phyloP scores from a whole-genome alignment of 2,888 invertebrate genomes.

The Onthophagus sagittarius region DNA sequence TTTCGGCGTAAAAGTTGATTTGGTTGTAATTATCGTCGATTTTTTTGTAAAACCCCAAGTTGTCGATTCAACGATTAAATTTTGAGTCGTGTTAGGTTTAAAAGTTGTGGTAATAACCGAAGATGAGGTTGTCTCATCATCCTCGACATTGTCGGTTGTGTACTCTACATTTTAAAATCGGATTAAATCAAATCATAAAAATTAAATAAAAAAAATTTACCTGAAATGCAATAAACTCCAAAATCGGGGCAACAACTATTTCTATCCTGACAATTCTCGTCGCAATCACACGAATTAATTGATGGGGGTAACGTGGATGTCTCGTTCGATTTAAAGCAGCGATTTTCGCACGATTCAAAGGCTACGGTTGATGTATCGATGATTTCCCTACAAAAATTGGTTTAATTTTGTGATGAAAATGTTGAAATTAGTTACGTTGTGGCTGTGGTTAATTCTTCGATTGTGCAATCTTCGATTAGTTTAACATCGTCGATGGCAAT shows the following conservation, averaged over 20 bases:
- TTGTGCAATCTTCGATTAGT: conserved; percentile 57
- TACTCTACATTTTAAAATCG: conserved; percentile 21
- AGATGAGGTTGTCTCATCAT: conserved; percentile 21
- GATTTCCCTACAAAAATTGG: neutral
- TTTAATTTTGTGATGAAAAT: neutral
- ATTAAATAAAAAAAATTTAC: conserved; percentile 33
- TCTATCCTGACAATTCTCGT: conserved; percentile 51
- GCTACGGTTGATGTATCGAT: neutral
- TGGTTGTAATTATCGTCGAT: neutral
- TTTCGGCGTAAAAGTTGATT: neutral
- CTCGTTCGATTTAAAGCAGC: conserved; percentile 44
- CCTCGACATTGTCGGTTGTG: conserved; percentile 26
- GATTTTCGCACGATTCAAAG: conserved; percentile 51
- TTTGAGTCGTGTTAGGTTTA: conserved; percentile 21
- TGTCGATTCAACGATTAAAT: neutral
- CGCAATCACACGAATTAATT: conserved; percentile 57
- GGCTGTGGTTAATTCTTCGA: conserved; percentile 37
- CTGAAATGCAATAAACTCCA: conserved; percentile 54
- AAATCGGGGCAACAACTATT: conserved; percentile 68
- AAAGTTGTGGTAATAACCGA: conserved; percentile 18
- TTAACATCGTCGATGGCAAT: conserved; percentile 79
- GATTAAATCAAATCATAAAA: neutral
- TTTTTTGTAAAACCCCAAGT: neutral
- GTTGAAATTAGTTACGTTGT: conserved; percentile 29
- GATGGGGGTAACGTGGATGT: conserved; percentile 22